Base-by-base conservation (phyloP, 2,113 vertebrate genomes). In the Pluvialis apricaria region DNA sequence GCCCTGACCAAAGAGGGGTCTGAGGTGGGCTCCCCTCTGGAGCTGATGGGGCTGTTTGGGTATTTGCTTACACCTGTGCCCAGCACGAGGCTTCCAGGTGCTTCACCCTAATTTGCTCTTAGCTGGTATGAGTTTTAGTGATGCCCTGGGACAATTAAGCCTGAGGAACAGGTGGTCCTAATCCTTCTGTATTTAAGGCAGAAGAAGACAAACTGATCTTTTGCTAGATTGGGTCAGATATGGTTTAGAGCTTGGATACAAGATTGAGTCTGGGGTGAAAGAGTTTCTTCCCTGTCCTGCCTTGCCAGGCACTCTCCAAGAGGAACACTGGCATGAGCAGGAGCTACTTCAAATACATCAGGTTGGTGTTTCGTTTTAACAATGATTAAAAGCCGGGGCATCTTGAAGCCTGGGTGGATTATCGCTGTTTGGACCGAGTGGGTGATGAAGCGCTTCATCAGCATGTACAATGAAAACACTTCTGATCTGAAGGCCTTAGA, bases 161-260 rank as follows among this genome's bases (percentile, higher is more conserved):
- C 57, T 47, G 57, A 80, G 20, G 45, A 75, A 58, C 15, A 58
- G 38, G 45, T 4, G 15, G 28, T 13, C 22, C 16, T 28, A 13
- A 52, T 32, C 15, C 20, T 8, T 32, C 25, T 45, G 36, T 47
- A 72, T 85, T 82, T 90, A 72, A 76, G 54, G 71, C 13, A 66
- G 68, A 61, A 77, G 45, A 65, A 72, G 28, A 25, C 0, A 13
- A 16, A 0, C 1, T 0, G 0, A 0, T 5, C 1, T n/a, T 51
- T 14, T 54, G 3, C 4, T 54, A 5, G 8, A 2, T 18, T 29
- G 38, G 47, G 2, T 71, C 5, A 5, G 25, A 0, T 38, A 6
- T 31, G 25, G 1, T 24, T 61, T 31, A 13, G 32, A 36, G 28
- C 3, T 65, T 44, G 9, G 2, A 4, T 22, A 6, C 1, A 3